Evolutionary conservation across 2,113 vertebrate genomes (phyloP).

Genomic region (Hippocampus guttulatus): DNA sequence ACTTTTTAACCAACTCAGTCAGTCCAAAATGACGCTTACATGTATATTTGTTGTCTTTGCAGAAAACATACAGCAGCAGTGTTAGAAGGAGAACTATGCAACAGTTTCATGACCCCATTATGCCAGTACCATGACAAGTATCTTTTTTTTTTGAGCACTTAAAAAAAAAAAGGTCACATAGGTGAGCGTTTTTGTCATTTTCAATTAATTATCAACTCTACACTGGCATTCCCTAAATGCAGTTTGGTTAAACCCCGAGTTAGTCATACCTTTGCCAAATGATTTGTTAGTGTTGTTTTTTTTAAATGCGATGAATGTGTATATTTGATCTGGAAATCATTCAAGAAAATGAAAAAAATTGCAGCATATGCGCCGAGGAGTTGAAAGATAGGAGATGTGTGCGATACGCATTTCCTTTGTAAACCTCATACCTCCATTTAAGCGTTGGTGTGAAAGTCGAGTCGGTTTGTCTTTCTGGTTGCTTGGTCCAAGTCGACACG

Average conservation of each 20-base stretch:
- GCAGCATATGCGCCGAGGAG: not conserved
- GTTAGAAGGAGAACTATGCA: slow-evolving; percentile 35
- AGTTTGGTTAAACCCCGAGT: not conserved
- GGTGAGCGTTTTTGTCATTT: not conserved
- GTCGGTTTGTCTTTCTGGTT: not conserved
- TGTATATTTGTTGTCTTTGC: not conserved
- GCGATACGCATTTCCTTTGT: slow-evolving; percentile 34
- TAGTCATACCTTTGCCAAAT: not conserved
- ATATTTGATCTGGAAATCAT: not conserved
- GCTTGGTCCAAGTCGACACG: not conserved
- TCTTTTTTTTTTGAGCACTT: not conserved
- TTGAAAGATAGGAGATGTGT: not conserved
- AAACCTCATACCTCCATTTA: not conserved
- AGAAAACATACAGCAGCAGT: slow-evolving; percentile 8
- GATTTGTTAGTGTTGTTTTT: not conserved
- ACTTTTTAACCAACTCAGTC: not conserved
- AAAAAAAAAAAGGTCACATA: not conserved
- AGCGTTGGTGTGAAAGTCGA: not conserved
- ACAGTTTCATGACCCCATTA: slow-evolving; percentile 10
- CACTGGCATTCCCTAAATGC: not conserved
- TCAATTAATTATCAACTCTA: not conserved
- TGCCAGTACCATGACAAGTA: not conserved
- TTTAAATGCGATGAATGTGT: not conserved
- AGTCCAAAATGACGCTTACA: not conserved
- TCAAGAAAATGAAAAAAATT: not conserved